Conservation (phyloP, 2,113 vertebrate species). For the Scortum barcoo region DNA sequence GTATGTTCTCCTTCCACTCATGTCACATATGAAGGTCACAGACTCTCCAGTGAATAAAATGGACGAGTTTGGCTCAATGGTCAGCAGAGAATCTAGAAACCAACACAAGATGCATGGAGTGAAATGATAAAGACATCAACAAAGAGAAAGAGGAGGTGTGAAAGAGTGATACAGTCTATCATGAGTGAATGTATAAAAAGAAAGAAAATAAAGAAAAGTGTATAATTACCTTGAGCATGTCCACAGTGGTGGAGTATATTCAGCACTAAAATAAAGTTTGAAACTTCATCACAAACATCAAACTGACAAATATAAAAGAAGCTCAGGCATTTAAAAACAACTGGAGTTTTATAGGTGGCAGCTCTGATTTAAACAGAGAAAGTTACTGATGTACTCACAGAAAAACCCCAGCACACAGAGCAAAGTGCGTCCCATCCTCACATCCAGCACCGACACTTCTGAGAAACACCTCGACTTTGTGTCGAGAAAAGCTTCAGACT, state of each 20-base stretch:
- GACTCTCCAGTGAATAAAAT: slow-evolving; percentile 1
- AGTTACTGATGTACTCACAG: too few relatives aligned
- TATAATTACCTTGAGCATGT: slow-evolving; percentile 25
- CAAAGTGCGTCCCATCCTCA: too few relatives aligned
- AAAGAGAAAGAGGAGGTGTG: too few relatives aligned
- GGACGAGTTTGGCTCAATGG: slow-evolving; percentile 9
- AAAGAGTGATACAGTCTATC: too few relatives aligned
- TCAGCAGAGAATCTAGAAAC: not conserved
- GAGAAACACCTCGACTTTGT: not conserved
- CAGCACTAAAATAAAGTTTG: not conserved
- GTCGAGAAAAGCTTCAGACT: not conserved
- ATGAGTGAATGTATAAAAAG: too few relatives aligned
- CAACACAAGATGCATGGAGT: not conserved
- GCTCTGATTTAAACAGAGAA: too few relatives aligned
- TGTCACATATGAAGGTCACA: slow-evolving; percentile 10
- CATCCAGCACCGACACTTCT: too few relatives aligned
- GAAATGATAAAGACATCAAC: not conserved
- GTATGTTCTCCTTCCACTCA: not conserved
- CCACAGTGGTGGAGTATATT: not conserved
- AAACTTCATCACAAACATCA: not conserved
- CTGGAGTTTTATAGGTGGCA: too few relatives aligned
- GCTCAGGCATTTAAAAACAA: too few relatives aligned
- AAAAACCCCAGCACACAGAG: too few relatives aligned
- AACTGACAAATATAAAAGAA: not conserved
- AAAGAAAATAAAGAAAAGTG: not conserved